Conservation (phyloP, 2,888 invertebrate species). For the Colletes collaris region DNA sequence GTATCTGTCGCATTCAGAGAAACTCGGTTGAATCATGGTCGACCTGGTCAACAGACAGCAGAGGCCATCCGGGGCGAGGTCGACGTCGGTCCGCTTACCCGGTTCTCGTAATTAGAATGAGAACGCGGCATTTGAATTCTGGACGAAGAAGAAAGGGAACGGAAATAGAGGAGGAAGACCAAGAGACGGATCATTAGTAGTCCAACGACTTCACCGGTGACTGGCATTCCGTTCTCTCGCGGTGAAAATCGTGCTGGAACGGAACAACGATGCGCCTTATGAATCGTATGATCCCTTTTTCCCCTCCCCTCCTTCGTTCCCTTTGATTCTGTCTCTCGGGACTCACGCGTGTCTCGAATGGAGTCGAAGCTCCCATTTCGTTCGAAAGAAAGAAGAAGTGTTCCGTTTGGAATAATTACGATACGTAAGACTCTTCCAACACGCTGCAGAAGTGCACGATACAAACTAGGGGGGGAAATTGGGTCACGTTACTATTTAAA, state of each 20-base stretch:
- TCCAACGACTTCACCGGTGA: conserved; percentile 62
- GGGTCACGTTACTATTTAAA: too few species aligned
- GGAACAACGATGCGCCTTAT: conserved; percentile 27
- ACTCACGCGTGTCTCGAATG: conserved; percentile 15
- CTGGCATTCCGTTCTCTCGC: conserved; percentile 63
- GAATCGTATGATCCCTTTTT: background rate
- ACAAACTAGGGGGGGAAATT: too few species aligned
- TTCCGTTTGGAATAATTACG: conserved; percentile 17
- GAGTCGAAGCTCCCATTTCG: background rate
- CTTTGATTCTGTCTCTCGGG: background rate
- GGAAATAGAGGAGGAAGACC: conserved; percentile 33
- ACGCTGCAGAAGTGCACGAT: too few species aligned
- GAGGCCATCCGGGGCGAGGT: background rate
- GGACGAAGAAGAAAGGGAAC: conserved; percentile 33
- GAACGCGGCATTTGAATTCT: conserved; percentile 61
- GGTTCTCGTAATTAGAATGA: conserved; percentile 65
- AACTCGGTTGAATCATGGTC: conserved; percentile 17
- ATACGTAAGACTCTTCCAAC: too few species aligned
- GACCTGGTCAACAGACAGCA: background rate
- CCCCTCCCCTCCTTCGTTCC: background rate
- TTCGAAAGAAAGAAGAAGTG: background rate
- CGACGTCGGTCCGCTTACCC: conserved; percentile 32
- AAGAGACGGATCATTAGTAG: conserved; percentile 63
- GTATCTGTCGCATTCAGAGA: conserved; percentile 56
- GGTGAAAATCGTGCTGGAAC: conserved; percentile 55